A percentile compares a stretch with the other conserved stretches of the same genome.
phyloP scores from a whole-genome alignment of 35 echinoderm and acorn worm species.

The Apostichopus californicus region DNA sequence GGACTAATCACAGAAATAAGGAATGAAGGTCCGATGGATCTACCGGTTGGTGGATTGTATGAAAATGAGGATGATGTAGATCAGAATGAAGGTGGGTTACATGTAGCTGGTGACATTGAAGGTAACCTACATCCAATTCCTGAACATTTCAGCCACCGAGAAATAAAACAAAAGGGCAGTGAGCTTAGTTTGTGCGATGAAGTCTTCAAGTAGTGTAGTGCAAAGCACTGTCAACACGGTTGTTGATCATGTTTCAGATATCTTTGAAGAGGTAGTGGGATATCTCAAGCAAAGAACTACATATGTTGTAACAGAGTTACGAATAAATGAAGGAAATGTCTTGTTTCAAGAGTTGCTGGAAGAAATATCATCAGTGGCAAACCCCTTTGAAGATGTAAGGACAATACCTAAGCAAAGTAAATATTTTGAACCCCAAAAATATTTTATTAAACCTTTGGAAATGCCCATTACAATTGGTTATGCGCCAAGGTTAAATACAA shows the following conservation, averaged over 20 bases:
- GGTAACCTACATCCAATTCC: too few species aligned
- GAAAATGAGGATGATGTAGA: not conserved
- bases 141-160: not conserved
- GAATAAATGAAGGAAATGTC: constrained; percentile 24
- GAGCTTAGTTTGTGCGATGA: constrained; percentile 48
- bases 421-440: constrained; percentile 4
- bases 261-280: constrained; percentile 27
- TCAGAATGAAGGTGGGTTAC: not conserved
- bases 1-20: not conserved
- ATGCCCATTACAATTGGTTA: not conserved
- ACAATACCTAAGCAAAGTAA: constrained; percentile 10
- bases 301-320: constrained; percentile 6
- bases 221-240: constrained; percentile 48
- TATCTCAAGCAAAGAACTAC: constrained; percentile 24
- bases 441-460: not conserved
- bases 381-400: constrained; percentile 22
- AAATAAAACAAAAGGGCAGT: constrained; percentile 15
- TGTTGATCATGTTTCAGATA: constrained; percentile 48
- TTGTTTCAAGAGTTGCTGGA: not conserved
- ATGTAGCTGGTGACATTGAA: not conserved
- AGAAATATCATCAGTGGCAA: not conserved
- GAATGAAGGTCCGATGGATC: not conserved
- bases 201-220: constrained; percentile 39
- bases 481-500: not conserved
- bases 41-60: not conserved